Evolutionary conservation across 2,888 invertebrate species (phyloP).

Genomic region (Dicycla oo): DNA sequence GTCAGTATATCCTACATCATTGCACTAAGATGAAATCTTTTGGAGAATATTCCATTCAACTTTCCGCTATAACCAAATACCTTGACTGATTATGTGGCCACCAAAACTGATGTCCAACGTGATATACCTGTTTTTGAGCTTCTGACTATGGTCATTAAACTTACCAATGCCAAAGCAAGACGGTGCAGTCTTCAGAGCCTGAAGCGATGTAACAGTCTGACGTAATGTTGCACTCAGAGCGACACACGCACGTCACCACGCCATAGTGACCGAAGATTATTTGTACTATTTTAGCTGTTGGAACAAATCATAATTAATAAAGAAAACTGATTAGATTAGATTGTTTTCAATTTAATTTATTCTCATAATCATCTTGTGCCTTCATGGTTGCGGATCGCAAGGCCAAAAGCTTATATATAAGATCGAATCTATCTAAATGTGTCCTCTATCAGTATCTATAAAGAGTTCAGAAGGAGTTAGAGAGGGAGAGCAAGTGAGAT

Average conservation of each 20-base stretch:
- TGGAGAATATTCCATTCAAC: neutral
- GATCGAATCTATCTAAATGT: neutral
- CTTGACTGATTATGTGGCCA: neutral
- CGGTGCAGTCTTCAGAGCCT: constrained; percentile 99
- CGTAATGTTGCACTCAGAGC: constrained; percentile 99
- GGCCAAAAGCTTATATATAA: neutral
- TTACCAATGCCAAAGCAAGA: constrained; percentile 99
- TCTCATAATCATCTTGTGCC: neutral
- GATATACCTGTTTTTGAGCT: neutral
- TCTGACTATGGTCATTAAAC: neutral
- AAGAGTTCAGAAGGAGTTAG: neutral
- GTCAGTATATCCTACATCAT: neutral
- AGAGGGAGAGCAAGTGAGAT: neutral
- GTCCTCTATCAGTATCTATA: no score
- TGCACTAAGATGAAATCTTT: neutral
- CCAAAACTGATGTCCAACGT: neutral
- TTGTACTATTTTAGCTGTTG: constrained; percentile 98
- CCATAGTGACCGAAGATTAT: constrained; percentile 99
- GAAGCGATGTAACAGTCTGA: constrained; percentile 99
- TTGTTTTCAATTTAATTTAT: neutral
- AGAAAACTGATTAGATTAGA: neutral
- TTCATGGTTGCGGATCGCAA: neutral
- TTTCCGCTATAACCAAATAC: neutral
- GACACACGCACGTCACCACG: constrained; percentile 98
- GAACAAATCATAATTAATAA: constrained; percentile 15